Evolutionary conservation across 2,888 invertebrate species (phyloP).

Genomic region (Dynastes tityus): DNA sequence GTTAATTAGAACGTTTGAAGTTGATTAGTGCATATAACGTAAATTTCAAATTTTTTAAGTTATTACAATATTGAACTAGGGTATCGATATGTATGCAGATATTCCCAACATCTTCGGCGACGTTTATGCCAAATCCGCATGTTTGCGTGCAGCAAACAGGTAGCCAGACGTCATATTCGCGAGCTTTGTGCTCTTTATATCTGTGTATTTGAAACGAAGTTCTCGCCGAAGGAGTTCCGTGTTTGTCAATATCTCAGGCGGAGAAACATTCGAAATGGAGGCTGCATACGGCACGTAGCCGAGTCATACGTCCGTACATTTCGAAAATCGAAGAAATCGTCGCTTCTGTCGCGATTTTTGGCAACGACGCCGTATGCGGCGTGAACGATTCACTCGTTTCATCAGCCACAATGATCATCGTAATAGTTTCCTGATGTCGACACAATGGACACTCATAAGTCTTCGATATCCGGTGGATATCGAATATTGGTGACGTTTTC

Average conservation of each 20-base stretch:
- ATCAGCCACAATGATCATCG: neutral
- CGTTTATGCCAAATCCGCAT: slow-evolving; percentile 5
- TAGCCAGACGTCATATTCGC: slow-evolving; percentile 53
- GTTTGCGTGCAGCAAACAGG: slow-evolving; percentile 48
- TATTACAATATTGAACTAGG: too few relatives aligned
- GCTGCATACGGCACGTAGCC: slow-evolving; percentile 2
- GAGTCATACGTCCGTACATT: neutral
- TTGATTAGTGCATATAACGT: neutral
- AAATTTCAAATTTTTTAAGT: too few relatives aligned
- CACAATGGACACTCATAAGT: slow-evolving; percentile 11
- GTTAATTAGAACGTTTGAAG: neutral
- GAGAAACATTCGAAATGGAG: slow-evolving; percentile 39
- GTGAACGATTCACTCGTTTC: neutral
- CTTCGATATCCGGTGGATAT: slow-evolving; percentile 12
- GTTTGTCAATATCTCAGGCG: slow-evolving; percentile 50
- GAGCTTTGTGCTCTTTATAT: slow-evolving; percentile 53
- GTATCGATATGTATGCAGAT: neutral
- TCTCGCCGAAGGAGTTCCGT: slow-evolving; percentile 49
- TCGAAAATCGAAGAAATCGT: slow-evolving; percentile 16
- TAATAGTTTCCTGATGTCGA: slow-evolving; percentile 23
- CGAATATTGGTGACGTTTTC: neutral
- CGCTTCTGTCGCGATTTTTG: neutral
- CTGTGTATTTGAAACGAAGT: slow-evolving; percentile 54
- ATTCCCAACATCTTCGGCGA: neutral
- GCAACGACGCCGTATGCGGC: neutral